Base-by-base conservation (phyloP, 2,797 vertebrate species). In the Echeneis naucrates region DNA sequence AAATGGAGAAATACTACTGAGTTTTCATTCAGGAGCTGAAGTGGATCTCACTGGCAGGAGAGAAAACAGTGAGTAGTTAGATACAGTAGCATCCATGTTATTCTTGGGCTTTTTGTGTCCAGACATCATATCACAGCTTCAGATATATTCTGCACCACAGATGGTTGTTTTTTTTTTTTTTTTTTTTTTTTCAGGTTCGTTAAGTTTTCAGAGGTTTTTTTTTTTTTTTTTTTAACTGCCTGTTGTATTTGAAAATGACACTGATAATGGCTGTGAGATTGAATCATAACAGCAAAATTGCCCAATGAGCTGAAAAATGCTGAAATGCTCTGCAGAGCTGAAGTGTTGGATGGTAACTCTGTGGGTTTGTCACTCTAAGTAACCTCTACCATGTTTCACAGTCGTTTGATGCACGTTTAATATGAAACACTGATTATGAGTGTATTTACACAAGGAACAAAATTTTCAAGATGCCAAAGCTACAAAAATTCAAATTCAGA, bases 21-120 rank as follows among this genome's bases (percentile, higher is more conserved):
- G 47, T 63, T 66, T 67, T 52, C 27, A 26, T 40, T 32, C 66
- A 60, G 57, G 58, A 72, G 42, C 35, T n/a, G 33, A 52, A 64
- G 50, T 50, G 38, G 53, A 64, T 44, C 55, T 69, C 67, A 27
- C 52, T 74, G 53, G 42, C 10, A 16, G 38, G 52, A 21, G 14
- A 24, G 30, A 14, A 27, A 57, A 4, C 16, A 48, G 9, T 24
- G 3, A 53, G 30, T 13, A 21, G 53, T 23, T 21, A 19, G 53
- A 6, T 1, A 19, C 2, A 23, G 3, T 5, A 10, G 10, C 13
- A 30, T 17, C 6, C 47, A 37, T 9, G 35, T 21, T 42, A 13
- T 44, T 1, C 17, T 30, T 2, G 0, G 45, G 26, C n/a, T 50
- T 52, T 52, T 21, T 57, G 14, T 9, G 53, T 33, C 47, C 61